A percentile compares a stretch with the other conserved stretches of the same genome.
Evolutionary conservation across 2,888 invertebrate genomes (phyloP).

Genomic region (Tricholauxania praeusta): DNA sequence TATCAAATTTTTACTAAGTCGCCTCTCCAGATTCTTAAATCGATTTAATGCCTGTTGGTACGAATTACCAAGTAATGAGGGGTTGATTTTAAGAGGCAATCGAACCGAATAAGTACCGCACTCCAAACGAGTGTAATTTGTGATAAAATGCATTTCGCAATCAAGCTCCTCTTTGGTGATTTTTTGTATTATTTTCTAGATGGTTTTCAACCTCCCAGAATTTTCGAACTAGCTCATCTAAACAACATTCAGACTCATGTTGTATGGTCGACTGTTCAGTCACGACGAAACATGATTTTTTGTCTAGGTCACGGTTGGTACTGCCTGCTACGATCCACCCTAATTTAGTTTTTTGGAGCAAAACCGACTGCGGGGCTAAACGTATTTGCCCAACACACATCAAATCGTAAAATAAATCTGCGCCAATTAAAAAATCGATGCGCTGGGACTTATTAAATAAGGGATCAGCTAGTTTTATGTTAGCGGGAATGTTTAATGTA

Average conservation of each 20-base stretch:
- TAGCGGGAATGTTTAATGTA: background rate
- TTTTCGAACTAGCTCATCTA: too few species aligned
- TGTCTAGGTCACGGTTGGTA: too few species aligned
- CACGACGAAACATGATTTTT: too few species aligned
- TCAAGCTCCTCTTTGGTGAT: too few species aligned
- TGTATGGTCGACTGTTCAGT: too few species aligned
- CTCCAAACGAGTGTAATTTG: too few species aligned
- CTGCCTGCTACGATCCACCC: constrained; percentile 36
- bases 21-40: background rate
- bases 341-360: constrained; percentile 35
- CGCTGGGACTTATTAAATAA: constrained; percentile 18
- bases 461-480: constrained; percentile 37
- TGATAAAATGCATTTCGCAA: too few species aligned
- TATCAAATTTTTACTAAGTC: background rate
- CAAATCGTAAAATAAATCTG: constrained; percentile 39
- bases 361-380: constrained; percentile 18
- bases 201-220: too few species aligned
- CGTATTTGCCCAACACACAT: constrained; percentile 36
- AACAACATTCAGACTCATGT: too few species aligned
- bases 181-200: too few species aligned
- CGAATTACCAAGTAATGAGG: constrained; percentile 33
- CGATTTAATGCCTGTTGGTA: constrained; percentile 16
- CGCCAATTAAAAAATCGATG: constrained; percentile 33
- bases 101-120: too few species aligned
- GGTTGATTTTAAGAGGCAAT: too few species aligned